Evolutionary conservation across 2,113 vertebrate genomes (phyloP).

Genomic region (Struthio camelus): DNA sequence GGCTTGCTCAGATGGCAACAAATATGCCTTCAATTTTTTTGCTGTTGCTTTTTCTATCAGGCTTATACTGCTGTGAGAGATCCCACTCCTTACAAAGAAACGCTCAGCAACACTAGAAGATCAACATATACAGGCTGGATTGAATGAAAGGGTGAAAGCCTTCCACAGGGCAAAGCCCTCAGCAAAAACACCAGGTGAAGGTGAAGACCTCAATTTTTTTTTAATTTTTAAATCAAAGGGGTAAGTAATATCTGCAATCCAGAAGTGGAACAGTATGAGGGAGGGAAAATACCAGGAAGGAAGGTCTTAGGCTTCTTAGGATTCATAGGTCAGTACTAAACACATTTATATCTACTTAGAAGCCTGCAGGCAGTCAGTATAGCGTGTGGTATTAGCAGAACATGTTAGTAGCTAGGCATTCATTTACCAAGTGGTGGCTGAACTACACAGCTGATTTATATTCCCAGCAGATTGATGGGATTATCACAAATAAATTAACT

Average conservation of each 20-base stretch:
- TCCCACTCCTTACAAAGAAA: not conserved
- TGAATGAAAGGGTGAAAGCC: not conserved
- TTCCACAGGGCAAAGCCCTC: not conserved
- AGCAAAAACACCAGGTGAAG: not conserved
- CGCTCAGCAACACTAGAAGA: not conserved
- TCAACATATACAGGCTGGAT: not conserved
- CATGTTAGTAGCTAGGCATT: not conserved
- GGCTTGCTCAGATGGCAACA: fast-evolving
- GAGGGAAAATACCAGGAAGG: not conserved
- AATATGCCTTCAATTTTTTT: not conserved
- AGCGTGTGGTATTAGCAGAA: fast-evolving
- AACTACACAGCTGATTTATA: not conserved
- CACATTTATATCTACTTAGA: not conserved
- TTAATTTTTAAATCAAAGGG: not conserved
- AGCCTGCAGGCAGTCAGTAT: not conserved
- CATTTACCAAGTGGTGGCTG: fast-evolving
- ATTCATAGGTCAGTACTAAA: not conserved
- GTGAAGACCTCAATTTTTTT: not conserved
- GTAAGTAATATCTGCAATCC: not conserved
- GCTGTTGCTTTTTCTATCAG: not conserved
- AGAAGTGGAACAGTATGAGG: fast-evolving
- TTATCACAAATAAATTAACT: not conserved
- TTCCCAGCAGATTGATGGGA: not conserved
- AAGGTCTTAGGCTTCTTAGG: fast-evolving
- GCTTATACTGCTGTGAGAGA: not conserved